Conservation (phyloP, 1,140 invertebrate genomes). For the Melitaea cinxia region DNA sequence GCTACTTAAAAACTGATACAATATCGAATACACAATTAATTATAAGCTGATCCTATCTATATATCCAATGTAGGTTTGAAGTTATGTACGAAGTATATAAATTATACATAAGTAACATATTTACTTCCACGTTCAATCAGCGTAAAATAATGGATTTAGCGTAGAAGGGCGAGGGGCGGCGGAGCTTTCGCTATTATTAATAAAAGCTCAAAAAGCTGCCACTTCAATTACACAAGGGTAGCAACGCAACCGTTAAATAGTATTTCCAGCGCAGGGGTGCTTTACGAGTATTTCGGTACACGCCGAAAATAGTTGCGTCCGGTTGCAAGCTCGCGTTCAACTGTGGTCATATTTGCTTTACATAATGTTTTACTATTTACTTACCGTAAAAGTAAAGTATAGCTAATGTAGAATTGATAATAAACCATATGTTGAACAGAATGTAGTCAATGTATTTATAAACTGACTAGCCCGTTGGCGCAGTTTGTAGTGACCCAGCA, state of each 20-base stretch:
- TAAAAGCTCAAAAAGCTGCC: conserved; percentile 13
- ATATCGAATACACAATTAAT: too few species aligned
- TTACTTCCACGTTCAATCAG: background rate
- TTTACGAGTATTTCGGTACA: background rate
- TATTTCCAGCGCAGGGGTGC: conserved; percentile 3
- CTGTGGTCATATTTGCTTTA: too few species aligned
- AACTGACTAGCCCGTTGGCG: too few species aligned
- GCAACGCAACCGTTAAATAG: conserved; percentile 11
- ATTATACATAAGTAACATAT: background rate
- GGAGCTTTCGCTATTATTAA: conserved; percentile 6
- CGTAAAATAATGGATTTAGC: background rate
- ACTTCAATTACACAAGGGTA: conserved; percentile 12
- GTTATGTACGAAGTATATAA: background rate
- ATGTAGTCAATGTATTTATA: too few species aligned
- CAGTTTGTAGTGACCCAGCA: too few species aligned
- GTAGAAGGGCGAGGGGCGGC: background rate
- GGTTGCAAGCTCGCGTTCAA: background rate
- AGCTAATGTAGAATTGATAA: too few species aligned
- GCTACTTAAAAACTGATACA: too few species aligned
- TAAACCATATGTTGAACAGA: too few species aligned
- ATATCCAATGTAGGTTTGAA: too few species aligned
- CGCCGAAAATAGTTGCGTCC: background rate
- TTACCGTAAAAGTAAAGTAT: too few species aligned
- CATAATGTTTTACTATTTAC: too few species aligned
- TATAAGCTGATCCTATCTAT: too few species aligned